phyloP scores from a whole-genome alignment of 2,797 vertebrate species.

The Poeciliopsis turneri region DNA sequence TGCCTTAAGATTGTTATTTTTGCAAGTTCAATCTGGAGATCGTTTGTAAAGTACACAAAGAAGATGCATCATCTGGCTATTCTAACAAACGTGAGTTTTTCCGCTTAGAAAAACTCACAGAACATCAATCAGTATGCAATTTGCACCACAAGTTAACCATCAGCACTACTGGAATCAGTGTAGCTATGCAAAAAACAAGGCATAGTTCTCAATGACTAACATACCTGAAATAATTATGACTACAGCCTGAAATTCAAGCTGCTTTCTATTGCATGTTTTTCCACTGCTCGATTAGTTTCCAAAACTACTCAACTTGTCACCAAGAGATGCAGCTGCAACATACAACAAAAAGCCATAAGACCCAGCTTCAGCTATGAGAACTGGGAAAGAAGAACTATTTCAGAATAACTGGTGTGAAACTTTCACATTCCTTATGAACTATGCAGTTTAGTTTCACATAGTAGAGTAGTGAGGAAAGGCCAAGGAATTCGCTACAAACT shows the following conservation, averaged over 20 bases:
- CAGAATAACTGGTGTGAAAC: neutral
- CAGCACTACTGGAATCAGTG: constrained; percentile 17
- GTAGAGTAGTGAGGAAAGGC: neutral
- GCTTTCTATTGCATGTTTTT: neutral
- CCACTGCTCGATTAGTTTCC: neutral
- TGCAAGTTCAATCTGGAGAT: constrained; percentile 1
- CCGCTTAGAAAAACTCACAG: neutral
- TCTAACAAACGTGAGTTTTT: neutral
- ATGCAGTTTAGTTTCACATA: neutral
- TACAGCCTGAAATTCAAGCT: constrained; percentile 9
- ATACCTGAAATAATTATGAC: neutral
- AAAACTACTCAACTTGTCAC: neutral
- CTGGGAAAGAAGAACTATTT: neutral
- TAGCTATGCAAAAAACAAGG: constrained; percentile 10
- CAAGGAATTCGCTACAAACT: neutral
- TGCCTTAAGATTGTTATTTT: constrained; percentile 7
- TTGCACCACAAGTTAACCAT: constrained; percentile 8
- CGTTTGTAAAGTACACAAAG: constrained; percentile 10
- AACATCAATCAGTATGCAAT: constrained; percentile 23
- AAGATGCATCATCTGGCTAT: neutral
- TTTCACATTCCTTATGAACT: neutral
- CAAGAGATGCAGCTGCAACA: neutral
- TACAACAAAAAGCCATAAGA: neutral
- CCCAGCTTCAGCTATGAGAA: neutral
- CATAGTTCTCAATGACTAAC: constrained; percentile 47